phyloP scores from a whole-genome alignment of 1,140 invertebrate genomes.

The Maconellicoccus hirsutus region DNA sequence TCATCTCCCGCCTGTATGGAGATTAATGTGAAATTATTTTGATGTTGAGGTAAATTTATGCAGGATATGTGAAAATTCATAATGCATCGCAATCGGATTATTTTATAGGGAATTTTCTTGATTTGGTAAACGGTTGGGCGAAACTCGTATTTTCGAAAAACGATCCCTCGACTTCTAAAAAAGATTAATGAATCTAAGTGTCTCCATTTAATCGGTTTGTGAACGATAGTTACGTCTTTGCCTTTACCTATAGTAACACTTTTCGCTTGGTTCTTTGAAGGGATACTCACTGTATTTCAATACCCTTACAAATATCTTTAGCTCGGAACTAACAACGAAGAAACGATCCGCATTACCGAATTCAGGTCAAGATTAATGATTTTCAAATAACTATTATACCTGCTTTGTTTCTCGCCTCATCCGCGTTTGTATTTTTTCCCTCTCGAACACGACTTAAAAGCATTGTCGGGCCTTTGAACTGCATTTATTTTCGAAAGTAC shows the following conservation, averaged over 20 bases:
- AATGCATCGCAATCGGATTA: no score
- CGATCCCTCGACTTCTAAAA: conserved; percentile 2
- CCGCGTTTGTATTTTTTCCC: not conserved
- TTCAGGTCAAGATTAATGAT: conserved; percentile 19
- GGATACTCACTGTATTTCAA: conserved; percentile 15
- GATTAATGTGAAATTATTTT: no score
- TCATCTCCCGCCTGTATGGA: no score
- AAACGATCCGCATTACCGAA: not conserved
- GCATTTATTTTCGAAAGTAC: no score
- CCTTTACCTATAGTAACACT: not conserved
- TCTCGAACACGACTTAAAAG: no score
- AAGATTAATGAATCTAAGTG: conserved; percentile 20
- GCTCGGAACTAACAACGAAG: not conserved
- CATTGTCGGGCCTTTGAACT: no score
- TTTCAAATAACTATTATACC: conserved; percentile 22
- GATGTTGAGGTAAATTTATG: no score
- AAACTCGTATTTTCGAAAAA: not conserved
- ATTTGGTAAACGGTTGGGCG: not conserved
- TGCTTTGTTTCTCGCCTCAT: conserved; percentile 7
- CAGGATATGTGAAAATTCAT: no score
- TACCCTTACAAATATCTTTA: conserved; percentile 11
- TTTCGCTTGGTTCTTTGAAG: not conserved
- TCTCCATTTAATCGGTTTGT: conserved; percentile 17
- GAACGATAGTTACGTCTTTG: conserved; percentile 13
- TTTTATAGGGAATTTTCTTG: not conserved